Conservation (phyloP, 2,113 vertebrate species). For the Montifringilla adamsi region DNA sequence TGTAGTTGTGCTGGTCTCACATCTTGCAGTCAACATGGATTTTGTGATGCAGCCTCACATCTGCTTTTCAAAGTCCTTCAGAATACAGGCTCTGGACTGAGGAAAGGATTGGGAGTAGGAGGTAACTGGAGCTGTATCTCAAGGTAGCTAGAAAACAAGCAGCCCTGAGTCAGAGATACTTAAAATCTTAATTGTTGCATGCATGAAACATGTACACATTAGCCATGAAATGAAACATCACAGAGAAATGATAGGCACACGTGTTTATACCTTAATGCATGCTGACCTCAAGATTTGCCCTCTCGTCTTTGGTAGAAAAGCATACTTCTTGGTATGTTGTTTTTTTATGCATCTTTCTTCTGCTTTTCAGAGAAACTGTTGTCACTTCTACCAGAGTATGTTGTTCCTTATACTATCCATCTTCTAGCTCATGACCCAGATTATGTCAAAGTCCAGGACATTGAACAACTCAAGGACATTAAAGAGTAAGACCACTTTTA, state of each 20-base stretch:
- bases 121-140: background rate
- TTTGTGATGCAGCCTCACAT: background rate
- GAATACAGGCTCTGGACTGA: background rate
- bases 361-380: constrained; percentile 89
- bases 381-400: constrained; percentile 95
- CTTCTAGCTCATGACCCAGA: constrained; percentile 97
- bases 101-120: background rate
- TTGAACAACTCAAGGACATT: constrained; percentile 98
- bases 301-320: background rate
- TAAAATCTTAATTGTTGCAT: background rate
- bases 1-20: background rate
- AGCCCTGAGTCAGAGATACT: background rate
- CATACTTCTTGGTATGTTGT: background rate
- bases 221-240: background rate
- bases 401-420: constrained; percentile 97
- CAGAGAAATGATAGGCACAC: background rate
- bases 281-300: background rate
- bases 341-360: constrained; percentile 26
- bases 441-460: constrained; percentile 97
- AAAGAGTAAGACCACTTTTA: constrained; percentile 90
- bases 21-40: background rate
- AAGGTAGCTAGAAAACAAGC: background rate
- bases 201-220: background rate
- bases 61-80: background rate
- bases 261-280: background rate